phyloP scores from a whole-genome alignment of 1,140 invertebrate species.

The Heliconius eleuchia region DNA sequence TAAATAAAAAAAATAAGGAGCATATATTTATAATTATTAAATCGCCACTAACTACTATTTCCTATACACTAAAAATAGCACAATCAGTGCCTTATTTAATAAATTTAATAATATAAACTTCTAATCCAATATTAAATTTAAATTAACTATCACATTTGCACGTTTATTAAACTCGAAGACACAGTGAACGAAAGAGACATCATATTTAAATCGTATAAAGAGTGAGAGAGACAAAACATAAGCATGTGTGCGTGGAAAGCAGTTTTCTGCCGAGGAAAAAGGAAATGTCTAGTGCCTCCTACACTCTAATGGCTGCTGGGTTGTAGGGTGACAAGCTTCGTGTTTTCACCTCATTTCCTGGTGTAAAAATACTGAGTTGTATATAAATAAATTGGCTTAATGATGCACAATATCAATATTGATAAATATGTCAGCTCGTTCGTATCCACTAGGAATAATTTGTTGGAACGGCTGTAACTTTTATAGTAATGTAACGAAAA shows the following conservation, averaged over 20 bases:
- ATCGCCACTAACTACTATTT: not conserved
- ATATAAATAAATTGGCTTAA: slow-evolving; percentile 11
- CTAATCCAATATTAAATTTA: slow-evolving; percentile 21
- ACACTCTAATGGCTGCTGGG: slow-evolving; percentile 35
- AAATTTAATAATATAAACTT: slow-evolving; percentile 15
- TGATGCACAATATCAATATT: not conserved
- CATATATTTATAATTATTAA: no score
- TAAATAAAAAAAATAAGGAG: not conserved
- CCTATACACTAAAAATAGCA: not conserved
- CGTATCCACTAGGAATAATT: not conserved
- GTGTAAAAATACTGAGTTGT: not conserved
- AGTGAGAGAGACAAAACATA: slow-evolving; percentile 14
- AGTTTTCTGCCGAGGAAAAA: slow-evolving; percentile 41
- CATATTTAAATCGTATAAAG: not conserved
- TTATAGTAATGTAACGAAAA: not conserved
- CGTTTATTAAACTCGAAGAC: slow-evolving; percentile 13
- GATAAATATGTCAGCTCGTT: not conserved
- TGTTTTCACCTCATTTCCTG: slow-evolving; percentile 5
- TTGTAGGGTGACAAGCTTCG: slow-evolving; percentile 30
- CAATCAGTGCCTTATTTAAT: not conserved
- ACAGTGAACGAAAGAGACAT: not conserved
- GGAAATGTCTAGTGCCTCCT: slow-evolving; percentile 33
- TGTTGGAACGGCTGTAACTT: not conserved
- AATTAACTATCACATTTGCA: slow-evolving; percentile 16
- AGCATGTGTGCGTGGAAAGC: slow-evolving; percentile 37